phyloP scores from a whole-genome alignment of 53 echinoderm and acorn worm species.

The Patiria pectinifera region DNA sequence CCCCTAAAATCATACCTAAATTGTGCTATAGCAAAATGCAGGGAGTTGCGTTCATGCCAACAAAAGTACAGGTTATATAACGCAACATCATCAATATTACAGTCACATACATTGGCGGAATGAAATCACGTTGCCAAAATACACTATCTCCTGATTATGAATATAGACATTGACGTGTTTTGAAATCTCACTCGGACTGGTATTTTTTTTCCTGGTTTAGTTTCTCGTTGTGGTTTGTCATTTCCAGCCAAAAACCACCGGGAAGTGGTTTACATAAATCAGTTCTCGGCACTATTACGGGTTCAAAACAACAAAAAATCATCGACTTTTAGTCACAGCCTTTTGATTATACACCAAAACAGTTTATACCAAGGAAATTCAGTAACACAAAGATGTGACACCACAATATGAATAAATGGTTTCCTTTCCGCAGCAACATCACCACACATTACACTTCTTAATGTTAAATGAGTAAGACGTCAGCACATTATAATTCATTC shows the following conservation, averaged over 20 bases:
- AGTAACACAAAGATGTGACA: not conserved
- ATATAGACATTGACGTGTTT: not conserved
- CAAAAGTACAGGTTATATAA: not conserved
- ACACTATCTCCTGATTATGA: not conserved
- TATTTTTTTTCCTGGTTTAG: not conserved
- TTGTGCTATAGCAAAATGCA: too few species aligned
- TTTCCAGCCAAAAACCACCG: not conserved
- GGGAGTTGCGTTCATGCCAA: not conserved
- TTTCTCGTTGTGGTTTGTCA: not conserved
- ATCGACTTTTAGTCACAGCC: not conserved
- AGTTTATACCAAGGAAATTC: not conserved
- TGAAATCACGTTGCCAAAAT: not conserved
- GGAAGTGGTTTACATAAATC: not conserved
- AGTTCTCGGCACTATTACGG: not conserved
- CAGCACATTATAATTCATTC: too few species aligned
- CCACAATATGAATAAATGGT: not conserved
- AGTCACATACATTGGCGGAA: not conserved
- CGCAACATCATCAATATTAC: not conserved
- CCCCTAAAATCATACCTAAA: too few species aligned
- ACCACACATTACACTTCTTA: not conserved
- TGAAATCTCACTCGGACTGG: not conserved
- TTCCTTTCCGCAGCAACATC: not conserved
- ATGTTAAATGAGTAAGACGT: too few species aligned
- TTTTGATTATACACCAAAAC: not conserved
- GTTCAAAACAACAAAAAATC: not conserved